A percentile compares a stretch with the other conserved stretches of the same genome.
Evolutionary conservation across 2,888 invertebrate genomes (phyloP).

Genomic region (Cheilosia scutellata): DNA sequence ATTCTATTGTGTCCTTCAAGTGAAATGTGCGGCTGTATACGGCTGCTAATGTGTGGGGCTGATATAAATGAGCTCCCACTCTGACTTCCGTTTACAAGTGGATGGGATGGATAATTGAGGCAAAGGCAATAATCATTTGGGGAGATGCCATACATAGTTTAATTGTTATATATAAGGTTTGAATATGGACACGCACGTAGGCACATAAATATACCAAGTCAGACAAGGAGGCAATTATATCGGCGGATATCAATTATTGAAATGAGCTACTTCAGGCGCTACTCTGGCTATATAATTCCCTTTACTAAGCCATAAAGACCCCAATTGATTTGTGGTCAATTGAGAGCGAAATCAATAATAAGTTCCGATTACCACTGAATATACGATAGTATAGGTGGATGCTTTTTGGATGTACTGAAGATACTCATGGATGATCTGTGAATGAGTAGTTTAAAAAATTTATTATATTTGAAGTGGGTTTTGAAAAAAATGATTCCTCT

Average conservation of each 20-base stretch:
- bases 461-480: no score
- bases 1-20: conserved; percentile 12
- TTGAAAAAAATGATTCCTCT: no score
- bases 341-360: neutral
- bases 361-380: no score
- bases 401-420: no score
- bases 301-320: neutral
- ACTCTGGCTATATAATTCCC: neutral
- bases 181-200: neutral
- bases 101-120: conserved; percentile 40
- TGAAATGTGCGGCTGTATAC: neutral
- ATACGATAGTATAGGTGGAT: no score
- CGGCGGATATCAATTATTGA: conserved; percentile 43
- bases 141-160: conserved; percentile 2
- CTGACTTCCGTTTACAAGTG: neutral
- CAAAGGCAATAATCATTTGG: conserved; percentile 49
- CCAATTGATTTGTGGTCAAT: conserved; percentile 1
- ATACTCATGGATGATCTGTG: no score
- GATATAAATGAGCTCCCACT: conserved; percentile 12
- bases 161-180: conserved; percentile 37
- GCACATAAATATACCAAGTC: neutral
- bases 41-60: conserved; percentile 2
- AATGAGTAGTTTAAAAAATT: no score
- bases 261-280: conserved; percentile 14
- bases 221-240: conserved; percentile 24